phyloP scores from a whole-genome alignment of 2,888 invertebrate species.

The Drepanosiphum platanoidis region DNA sequence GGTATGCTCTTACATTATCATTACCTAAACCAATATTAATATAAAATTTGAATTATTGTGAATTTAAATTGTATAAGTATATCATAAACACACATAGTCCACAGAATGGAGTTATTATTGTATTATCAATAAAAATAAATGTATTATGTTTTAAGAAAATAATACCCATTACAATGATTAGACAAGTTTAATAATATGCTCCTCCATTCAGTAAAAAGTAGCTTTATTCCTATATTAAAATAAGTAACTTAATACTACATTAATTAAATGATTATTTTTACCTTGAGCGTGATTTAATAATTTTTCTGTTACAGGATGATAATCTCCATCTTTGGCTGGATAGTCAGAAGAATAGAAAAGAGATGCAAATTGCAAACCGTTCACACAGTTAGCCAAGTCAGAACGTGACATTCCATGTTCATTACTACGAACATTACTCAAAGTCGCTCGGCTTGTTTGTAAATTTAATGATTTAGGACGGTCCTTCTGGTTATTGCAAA shows the following conservation, averaged over 20 bases:
- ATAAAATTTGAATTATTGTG: conserved; percentile 11
- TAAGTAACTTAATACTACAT: background rate
- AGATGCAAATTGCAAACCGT: conserved; percentile 80
- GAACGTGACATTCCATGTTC: conserved; percentile 76
- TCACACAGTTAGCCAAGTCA: conserved; percentile 82
- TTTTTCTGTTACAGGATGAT: conserved; percentile 83
- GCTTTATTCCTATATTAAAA: too few species aligned
- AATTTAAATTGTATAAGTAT: background rate
- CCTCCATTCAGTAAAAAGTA: too few species aligned
- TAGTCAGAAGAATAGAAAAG: conserved; percentile 82
- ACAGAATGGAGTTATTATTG: too few species aligned
- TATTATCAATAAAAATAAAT: too few species aligned
- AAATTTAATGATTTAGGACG: conserved; percentile 87
- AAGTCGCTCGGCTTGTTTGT: conserved; percentile 79
- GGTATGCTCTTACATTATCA: conserved; percentile 69
- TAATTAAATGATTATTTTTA: conserved; percentile 64
- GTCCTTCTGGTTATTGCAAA: conserved; percentile 71
- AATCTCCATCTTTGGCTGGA: conserved; percentile 77
- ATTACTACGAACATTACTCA: conserved; percentile 74
- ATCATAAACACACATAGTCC: background rate
- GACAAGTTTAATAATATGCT: too few species aligned
- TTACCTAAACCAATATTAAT: conserved; percentile 66
- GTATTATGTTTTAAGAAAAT: too few species aligned
- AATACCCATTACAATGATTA: too few species aligned
- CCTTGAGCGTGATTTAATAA: conserved; percentile 78